Evolutionary conservation across 37 sponge, comb jelly and placozoan species (phyloP), one percentile per base, ranked within the genome.

Genomic region (Chondrilla cf. caribensis): DNA sequence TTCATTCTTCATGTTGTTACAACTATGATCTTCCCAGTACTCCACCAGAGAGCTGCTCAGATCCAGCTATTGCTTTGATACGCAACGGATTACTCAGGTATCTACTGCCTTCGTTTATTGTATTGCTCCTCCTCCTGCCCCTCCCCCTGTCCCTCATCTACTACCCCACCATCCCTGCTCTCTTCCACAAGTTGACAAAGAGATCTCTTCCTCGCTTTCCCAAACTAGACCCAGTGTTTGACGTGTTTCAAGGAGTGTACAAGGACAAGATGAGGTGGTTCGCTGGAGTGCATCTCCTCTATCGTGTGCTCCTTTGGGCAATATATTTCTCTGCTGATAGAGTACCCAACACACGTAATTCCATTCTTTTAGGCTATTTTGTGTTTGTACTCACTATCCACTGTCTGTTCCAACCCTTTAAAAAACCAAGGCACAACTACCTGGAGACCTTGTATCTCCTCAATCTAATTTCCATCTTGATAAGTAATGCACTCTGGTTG

Each of bases 161-260:
- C 36, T 42, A 73, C 2, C 76, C 76, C 21, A 40, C 44, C 15
- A 37, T 73, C 24, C 76, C 76, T 38, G 31, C 24, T 37, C 22
- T 73, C 24, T n/a, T 73, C 7, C 41, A 37, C 24, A 37, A 39
- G 5, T 9, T 73, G 25, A 36, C 41, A 8, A 24, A 9, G 44
- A 37, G 36, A 73, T 39, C 38, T 73, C 24, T 38, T 15, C 44
- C 41, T 36, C 24, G 38, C 25, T 42, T 37, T 42, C 41, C n/a
- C 44, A 73, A 21, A 40, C 43, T 73, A 4, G 76, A 37, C 1
- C 76, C 76, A 43, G 76, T 73, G 41, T 73, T 73, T 73, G 76
- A 73, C 40, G 76, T 73, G 25, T 73, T 73, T 73, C 76, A 73
- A 39, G 38, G 40, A 39, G 76, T 73, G 44, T 73, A 43, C 44